Evolutionary conservation across 1,140 invertebrate genomes (phyloP), one percentile per base, ranked within the genome.

Genomic region (Drosophila pruinosa): DNA sequence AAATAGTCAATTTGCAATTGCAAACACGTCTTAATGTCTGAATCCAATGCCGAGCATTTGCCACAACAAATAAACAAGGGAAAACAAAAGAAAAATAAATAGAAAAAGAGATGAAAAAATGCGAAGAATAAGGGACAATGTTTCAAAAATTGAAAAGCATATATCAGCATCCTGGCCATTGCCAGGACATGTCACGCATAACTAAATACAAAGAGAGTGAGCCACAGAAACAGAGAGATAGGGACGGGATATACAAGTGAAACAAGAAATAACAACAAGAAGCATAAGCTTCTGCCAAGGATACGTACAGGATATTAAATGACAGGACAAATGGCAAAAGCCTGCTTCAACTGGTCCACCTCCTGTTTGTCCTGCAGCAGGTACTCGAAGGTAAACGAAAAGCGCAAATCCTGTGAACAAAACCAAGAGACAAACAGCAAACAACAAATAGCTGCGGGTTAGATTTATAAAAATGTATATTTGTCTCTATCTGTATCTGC

Each of bases 241-340:
- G 36, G 26, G 10, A 45, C 38, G 54, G 61, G 72, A 19, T 45
- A 26, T 12, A 5, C 15, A 52, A 56, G 21, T 26, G 6, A 43
- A 26, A 43, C 22, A 34, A 38, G 12, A 65, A 65, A 45, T 22
- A 54, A 39, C 56, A 69, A 65, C 53, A 56, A 43, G 34, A 45
- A 63, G 63, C 50, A 72, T 83, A 79, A 83, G 79, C 75, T 73
- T 69, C 75, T 79, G 80, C 74, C 76, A 85, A 69, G 72, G 72
- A 68, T 85, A 74, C 80, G 75, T 65, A 26, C 69, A 64, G 74
- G 68, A 75, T 85, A 85, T 80, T 80, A 85, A 86, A 85, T 85
- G 81, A 69, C 81, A 86, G 77, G 77, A 86, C 70, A 75, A 86
- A 80, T 77, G 81, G 85, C 77, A 72, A 68, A 67, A 69, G 56